These are phyloP conservation scores for Diachasma alloeum DNA, from an alignment of 1,140 invertebrate genomes.

Conservation along the genomic window DNA sequence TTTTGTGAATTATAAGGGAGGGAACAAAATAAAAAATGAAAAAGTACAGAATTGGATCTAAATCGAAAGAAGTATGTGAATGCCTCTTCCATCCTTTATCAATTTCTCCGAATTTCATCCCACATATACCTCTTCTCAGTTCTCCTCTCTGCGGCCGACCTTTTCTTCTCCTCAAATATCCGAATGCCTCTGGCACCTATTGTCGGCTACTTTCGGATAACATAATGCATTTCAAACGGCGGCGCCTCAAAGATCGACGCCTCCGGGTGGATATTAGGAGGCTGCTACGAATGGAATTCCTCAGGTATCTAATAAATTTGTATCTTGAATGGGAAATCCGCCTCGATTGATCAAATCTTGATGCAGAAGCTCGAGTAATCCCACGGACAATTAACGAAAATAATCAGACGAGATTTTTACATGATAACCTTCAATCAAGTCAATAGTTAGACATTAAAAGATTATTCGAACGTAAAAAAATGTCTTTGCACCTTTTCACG, in stretches of 20 bases:
- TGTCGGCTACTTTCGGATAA: slow-evolving; percentile 55
- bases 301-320: slow-evolving; percentile 60
- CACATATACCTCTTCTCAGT: not conserved
- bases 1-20: not conserved
- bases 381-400: too few species aligned
- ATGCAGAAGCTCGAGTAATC: not conserved
- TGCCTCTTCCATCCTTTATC: not conserved
- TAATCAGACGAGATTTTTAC: too few species aligned
- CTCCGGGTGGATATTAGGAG: slow-evolving; percentile 25
- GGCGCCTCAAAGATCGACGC: slow-evolving; percentile 66
- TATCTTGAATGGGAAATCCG: slow-evolving; percentile 48
- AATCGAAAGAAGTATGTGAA: not conserved
- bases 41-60: not conserved
- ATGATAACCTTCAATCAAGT: too few species aligned
- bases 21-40: not conserved
- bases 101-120: not conserved
- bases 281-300: slow-evolving; percentile 48
- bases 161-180: slow-evolving; percentile 18
- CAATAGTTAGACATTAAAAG: too few species aligned
- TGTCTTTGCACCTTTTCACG: too few species aligned
- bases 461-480: too few species aligned
- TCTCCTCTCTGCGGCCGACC: not conserved
- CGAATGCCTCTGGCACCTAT: slow-evolving; percentile 40
- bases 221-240: slow-evolving; percentile 65
- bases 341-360: not conserved